These are phyloP conservation scores for Bungarus multicinctus DNA, from an alignment of 2,113 vertebrate species.

Conservation along the genomic window DNA sequence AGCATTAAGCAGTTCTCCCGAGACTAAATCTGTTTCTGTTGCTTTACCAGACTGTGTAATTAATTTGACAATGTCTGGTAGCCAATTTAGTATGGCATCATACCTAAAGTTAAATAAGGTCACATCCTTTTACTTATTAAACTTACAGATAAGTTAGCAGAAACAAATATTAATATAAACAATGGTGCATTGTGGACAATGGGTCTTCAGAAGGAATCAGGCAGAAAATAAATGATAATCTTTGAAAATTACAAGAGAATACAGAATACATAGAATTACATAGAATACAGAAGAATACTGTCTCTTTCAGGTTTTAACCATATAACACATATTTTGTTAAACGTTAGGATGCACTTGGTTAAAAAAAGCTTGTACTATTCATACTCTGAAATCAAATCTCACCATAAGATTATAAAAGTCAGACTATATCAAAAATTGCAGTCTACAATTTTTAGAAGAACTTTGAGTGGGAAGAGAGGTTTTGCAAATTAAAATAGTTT, in stretches of 20 bases:
- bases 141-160: neutral
- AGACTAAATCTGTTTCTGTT: neutral
- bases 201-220: slow-evolving; percentile 17
- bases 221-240: slow-evolving; percentile 24
- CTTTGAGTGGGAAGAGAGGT: neutral
- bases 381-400: neutral
- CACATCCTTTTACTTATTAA: neutral
- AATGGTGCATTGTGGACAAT: slow-evolving; percentile 4
- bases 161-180: neutral
- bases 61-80: neutral
- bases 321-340: neutral
- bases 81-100: neutral
- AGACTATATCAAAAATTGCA: neutral
- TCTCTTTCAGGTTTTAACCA: neutral
- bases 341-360: neutral
- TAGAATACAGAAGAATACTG: neutral
- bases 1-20: neutral
- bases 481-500: neutral
- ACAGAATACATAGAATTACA: too few species aligned
- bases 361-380: neutral
- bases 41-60: neutral
- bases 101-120: neutral
- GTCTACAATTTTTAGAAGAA: neutral
- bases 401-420: neutral
- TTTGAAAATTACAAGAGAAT: slow-evolving; percentile 21